A percentile compares a stretch with the other conserved stretches of the same genome.
These are phyloP conservation scores for Drosophila kepulauana DNA, from an alignment of 1,140 invertebrate genomes.

Conservation along the genomic window DNA sequence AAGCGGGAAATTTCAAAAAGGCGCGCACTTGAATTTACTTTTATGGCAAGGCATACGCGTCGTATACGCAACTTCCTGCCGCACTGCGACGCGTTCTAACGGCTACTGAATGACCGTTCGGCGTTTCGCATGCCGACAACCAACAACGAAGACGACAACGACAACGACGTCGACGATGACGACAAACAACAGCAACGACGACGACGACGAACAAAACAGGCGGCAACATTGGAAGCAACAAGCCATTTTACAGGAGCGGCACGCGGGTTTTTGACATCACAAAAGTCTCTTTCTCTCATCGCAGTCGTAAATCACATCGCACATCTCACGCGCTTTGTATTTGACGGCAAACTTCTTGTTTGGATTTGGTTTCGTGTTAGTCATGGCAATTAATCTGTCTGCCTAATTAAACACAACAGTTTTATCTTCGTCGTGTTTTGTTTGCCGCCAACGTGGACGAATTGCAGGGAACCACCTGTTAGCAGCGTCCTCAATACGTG, in stretches of 20 bases:
- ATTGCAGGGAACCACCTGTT: slow-evolving; percentile 65
- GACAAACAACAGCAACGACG: slow-evolving; percentile 9
- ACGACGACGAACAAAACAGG: slow-evolving; percentile 30
- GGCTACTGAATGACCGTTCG: slow-evolving; percentile 67
- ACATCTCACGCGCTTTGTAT: neutral
- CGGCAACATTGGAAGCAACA: slow-evolving; percentile 51
- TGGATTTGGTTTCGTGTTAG: slow-evolving; percentile 44
- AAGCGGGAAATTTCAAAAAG: slow-evolving; percentile 22
- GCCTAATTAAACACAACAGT: slow-evolving; percentile 60
- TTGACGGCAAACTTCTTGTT: slow-evolving; percentile 1
- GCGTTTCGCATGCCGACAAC: slow-evolving; percentile 49
- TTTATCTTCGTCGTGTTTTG: slow-evolving; percentile 54
- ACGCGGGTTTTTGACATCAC: slow-evolving; percentile 6
- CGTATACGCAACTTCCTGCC: slow-evolving; percentile 80
- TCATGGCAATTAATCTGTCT: slow-evolving; percentile 69
- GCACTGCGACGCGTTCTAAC: slow-evolving; percentile 75
- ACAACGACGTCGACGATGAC: slow-evolving; percentile 39
- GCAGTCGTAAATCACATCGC: slow-evolving; percentile 15
- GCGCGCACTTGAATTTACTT: slow-evolving; percentile 34
- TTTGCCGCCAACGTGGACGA: slow-evolving; percentile 44
- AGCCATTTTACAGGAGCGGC: slow-evolving; percentile 47
- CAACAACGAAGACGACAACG: slow-evolving; percentile 46
- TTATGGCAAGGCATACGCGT: slow-evolving; percentile 54
- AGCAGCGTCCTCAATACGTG: slow-evolving; percentile 34
- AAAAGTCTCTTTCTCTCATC: neutral